phyloP scores from a whole-genome alignment of 92 coral and sea anemone genomes.

The Epizoanthus rinbou region DNA sequence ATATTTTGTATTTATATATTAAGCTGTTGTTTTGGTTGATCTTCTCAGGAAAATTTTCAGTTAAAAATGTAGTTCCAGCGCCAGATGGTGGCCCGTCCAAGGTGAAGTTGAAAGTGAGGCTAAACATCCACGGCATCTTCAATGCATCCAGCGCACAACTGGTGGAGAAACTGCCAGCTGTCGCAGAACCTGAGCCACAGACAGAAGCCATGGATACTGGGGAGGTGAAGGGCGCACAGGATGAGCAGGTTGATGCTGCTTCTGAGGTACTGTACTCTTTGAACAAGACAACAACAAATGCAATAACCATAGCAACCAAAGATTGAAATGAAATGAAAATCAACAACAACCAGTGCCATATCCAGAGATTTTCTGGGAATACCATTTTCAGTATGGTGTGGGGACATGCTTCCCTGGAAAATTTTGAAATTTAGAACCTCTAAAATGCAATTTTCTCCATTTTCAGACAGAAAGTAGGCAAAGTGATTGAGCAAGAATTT shows the following conservation, averaged over 20 bases:
- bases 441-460: too few relatives aligned
- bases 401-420: too few relatives aligned
- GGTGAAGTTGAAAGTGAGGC: constrained; percentile 85
- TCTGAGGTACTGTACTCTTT: constrained; percentile 3
- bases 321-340: neutral
- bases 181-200: constrained; percentile 60
- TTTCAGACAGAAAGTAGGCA: too few relatives aligned
- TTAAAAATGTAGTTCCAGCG: constrained; percentile 87
- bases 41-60: constrained; percentile 76
- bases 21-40: neutral
- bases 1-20: neutral
- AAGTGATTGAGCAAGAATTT: too few relatives aligned
- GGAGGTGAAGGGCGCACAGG: constrained; percentile 60
- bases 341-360: too few relatives aligned
- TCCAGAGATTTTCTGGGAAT: too few relatives aligned
- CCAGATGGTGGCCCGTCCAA: constrained; percentile 89
- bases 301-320: neutral
- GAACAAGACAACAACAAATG: too few relatives aligned
- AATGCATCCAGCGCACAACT: constrained; percentile 81
- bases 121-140: constrained; percentile 90
- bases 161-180: constrained; percentile 76
- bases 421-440: too few relatives aligned
- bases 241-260: constrained; percentile 43
- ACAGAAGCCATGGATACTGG: constrained; percentile 78
- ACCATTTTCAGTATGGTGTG: too few relatives aligned